These are phyloP conservation scores for Morone chrysops DNA, from an alignment of 2,113 vertebrate genomes.

Conservation along the genomic window DNA sequence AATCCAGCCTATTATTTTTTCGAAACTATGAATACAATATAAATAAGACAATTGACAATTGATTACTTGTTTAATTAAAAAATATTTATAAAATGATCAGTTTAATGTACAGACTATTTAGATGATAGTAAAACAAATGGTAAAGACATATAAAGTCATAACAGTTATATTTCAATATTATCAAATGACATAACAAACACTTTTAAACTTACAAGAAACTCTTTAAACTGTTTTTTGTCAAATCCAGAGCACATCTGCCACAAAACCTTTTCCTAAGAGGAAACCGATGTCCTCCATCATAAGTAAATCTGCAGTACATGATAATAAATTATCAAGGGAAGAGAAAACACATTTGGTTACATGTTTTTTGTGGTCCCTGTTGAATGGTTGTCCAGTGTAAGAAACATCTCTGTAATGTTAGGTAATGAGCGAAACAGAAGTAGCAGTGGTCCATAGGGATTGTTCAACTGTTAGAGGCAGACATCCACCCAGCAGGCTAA, in stretches of 20 bases:
- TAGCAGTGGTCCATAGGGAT: background rate
- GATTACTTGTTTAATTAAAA: background rate
- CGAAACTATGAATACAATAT: background rate
- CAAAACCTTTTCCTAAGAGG: background rate
- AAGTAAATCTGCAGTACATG: background rate
- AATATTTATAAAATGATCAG: background rate
- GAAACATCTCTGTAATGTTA: background rate
- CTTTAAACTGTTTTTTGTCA: background rate
- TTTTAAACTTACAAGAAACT: background rate
- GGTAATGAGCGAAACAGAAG: background rate
- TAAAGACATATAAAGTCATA: background rate
- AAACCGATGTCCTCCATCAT: background rate
- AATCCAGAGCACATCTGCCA: background rate
- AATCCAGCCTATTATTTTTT: background rate
- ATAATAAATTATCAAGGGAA: background rate
- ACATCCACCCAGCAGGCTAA: background rate
- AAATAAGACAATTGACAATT: background rate
- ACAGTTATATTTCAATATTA: background rate
- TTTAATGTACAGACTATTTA: background rate
- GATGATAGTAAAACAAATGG: background rate
- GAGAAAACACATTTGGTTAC: background rate
- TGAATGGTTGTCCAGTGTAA: background rate
- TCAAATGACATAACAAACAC: background rate
- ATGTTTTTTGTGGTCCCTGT: background rate
- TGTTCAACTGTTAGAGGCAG: background rate